These are phyloP conservation scores for Tribolium madens DNA, from an alignment of 1,140 invertebrate species.

Conservation along the genomic window DNA sequence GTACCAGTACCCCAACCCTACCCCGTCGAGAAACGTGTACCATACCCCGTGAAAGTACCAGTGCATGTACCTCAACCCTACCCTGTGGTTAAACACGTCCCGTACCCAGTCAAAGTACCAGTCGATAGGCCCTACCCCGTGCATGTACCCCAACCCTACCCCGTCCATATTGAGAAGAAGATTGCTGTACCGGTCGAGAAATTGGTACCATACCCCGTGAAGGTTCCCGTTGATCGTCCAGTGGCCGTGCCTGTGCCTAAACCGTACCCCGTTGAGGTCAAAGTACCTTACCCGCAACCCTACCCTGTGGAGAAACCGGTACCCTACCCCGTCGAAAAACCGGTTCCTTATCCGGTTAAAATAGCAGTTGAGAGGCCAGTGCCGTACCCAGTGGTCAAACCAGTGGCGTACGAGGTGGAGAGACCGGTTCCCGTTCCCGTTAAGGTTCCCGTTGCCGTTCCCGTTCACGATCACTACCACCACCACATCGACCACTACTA, in stretches of 20 bases:
- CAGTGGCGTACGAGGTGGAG: slow-evolving; percentile 65
- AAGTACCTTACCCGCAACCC: slow-evolving; percentile 74
- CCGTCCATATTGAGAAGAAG: slow-evolving; percentile 74
- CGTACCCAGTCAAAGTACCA: slow-evolving; percentile 73
- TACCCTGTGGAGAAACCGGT: slow-evolving; percentile 75
- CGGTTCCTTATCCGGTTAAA: slow-evolving; percentile 72
- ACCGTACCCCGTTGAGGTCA: slow-evolving; percentile 73
- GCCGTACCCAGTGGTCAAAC: slow-evolving; percentile 69
- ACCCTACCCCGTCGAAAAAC: slow-evolving; percentile 68
- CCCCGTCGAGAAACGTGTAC: slow-evolving; percentile 76
- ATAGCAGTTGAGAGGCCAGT: slow-evolving; percentile 71
- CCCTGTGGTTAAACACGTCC: slow-evolving; percentile 76
- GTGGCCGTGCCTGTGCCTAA: slow-evolving; percentile 73
- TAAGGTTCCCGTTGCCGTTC: slow-evolving; percentile 58
- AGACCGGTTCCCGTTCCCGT: slow-evolving; percentile 70
- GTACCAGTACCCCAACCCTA: slow-evolving; percentile 80
- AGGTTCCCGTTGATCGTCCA: slow-evolving; percentile 77
- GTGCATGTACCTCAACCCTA: slow-evolving; percentile 74
- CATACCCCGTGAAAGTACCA: slow-evolving; percentile 72
- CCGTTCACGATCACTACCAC: slow-evolving; percentile 19
- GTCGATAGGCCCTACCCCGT: slow-evolving; percentile 73
- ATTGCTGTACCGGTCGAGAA: slow-evolving; percentile 75
- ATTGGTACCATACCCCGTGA: slow-evolving; percentile 76
- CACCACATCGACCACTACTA: slow-evolving; percentile 36
- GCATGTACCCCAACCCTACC: slow-evolving; percentile 72